Base-by-base conservation (phyloP, 2,797 vertebrate genomes). In the Rhabdophis nuchalis region DNA sequence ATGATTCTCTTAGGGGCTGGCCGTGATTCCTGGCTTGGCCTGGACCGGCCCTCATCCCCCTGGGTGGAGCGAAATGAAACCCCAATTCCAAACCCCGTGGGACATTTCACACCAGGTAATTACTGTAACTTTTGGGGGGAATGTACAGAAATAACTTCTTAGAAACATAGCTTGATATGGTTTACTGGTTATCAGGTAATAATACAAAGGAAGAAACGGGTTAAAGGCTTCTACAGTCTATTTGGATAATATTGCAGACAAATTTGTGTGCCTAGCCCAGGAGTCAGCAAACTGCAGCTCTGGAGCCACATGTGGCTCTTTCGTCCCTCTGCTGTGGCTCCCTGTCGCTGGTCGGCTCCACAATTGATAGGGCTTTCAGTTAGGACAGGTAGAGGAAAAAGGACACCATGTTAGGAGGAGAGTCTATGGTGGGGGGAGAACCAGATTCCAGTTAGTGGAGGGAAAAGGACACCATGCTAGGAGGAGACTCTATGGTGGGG, bases 81-180 rank as follows among this genome's bases (percentile, higher is more conserved):
- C 0, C 96, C 96, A 0, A 92, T 91, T 10, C 89, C 94, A 25
- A 92, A 95, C 85, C 95, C 96, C 0, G 53, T 95, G 86, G 96
- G 96, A 60, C 20, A 94, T 46, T 97, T 93, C 12, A 96, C 96
- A 7, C 96, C 96, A 95, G 95, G 96, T 96, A 94, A 88, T 77
- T 77, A 11, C 8, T 77, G 5, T 77, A 77, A 77, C 36, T 77
- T 77, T 77, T 41, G 3, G 32, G n/a, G 36, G 36, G 3, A 10
- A 7, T 41, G 20, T 77, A 23, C 72, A 23, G 72, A 41, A 77
- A 9, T 20, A 77, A 41, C 23, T 41, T 23, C 68, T 77, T 41
- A 77, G 68, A 72, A 7, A 72, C 46, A 2, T 77, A 9, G 20
- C 23, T 41, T 41, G 72, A 41, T 41, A 77, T 25, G 72, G 9